Base-by-base conservation (phyloP, 2,113 vertebrate species). In the Synchiropus splendidus region DNA sequence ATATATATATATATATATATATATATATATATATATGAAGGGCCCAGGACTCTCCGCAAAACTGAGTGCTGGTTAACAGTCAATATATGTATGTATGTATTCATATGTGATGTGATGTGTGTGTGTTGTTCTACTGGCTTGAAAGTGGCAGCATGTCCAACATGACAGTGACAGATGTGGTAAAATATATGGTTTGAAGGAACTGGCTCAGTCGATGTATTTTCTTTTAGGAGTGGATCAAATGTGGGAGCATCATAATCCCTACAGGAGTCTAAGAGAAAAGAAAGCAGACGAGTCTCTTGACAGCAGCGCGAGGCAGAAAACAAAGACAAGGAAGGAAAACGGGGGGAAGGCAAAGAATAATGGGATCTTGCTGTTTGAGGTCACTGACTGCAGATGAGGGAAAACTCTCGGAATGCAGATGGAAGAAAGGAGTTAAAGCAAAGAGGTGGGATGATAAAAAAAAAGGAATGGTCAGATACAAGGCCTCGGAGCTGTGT, bases 171-270 rank as follows among this genome's bases (percentile, higher is more conserved):
- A 59, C 50, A 54, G 41, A 64, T 54, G 48, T 63, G 69, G 72
- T 54, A 58, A 58, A 16, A 49, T 36, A 15, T 6, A 6, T 2
- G 12, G 52, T 51, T 8, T 10, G 8, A 42, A 48, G 18, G 39
- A 35, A 9, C 18, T 50, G 18, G 17, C 16, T 36, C 39, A 8
- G 34, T 30, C 36, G 15, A 9, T 10, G 39, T 52, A 59, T 50
- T 47, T 40, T 55, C 53, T 66, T 35, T 39, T 63, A 62, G 67
- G 60, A 44, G 70, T 47, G 36, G 50, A 72, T 74, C 54, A 65
- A 50, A 75, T 35, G 53, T 67, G 42, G 72, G 67, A 67, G 63
- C 56, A 58, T 57, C 58, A 64, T 65, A 67, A 74, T 72, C 54
- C 60, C n/a, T 17, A n/a, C 9, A 16, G 21, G 55, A 59, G 54